Conservation (phyloP, 2,113 vertebrate genomes). For the Calyptommatus sinebrachiatus region DNA sequence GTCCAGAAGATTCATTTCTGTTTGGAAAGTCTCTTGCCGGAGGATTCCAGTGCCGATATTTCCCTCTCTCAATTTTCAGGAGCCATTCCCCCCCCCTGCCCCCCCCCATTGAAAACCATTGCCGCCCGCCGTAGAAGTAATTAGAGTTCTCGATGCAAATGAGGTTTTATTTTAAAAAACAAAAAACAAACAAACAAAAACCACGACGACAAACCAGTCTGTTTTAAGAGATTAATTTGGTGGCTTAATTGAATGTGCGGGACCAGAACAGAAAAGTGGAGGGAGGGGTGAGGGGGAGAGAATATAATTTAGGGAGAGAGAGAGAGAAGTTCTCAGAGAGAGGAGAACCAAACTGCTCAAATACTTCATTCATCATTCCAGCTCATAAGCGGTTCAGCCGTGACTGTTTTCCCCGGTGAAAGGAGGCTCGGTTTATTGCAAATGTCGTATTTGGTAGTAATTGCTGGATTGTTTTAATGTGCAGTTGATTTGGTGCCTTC, state of each 20-base stretch:
- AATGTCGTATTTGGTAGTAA: not conserved
- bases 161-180: not conserved
- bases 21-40: too few species aligned
- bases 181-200: not conserved
- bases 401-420: not conserved
- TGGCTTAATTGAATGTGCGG: slow-evolving; percentile 44
- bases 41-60: too few species aligned
- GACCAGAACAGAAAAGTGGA: not conserved
- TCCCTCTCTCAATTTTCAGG: not conserved
- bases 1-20: too few species aligned
- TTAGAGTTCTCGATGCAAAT: slow-evolving; percentile 50
- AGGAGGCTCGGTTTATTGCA: not conserved
- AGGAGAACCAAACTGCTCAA: not conserved
- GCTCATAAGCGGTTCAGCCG: not conserved
- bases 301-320: too few species aligned
- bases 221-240: slow-evolving; percentile 53
- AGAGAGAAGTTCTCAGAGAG: too few species aligned
- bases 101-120: not conserved
- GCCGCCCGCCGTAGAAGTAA: slow-evolving; percentile 25
- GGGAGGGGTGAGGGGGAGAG: too few species aligned
- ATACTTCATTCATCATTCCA: not conserved
- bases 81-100: not conserved
- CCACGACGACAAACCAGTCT: not conserved
- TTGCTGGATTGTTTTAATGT: not conserved
- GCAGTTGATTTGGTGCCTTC: too few species aligned